Base-by-base conservation (phyloP, 2,113 vertebrate species). In the Syngnathus typhle region DNA sequence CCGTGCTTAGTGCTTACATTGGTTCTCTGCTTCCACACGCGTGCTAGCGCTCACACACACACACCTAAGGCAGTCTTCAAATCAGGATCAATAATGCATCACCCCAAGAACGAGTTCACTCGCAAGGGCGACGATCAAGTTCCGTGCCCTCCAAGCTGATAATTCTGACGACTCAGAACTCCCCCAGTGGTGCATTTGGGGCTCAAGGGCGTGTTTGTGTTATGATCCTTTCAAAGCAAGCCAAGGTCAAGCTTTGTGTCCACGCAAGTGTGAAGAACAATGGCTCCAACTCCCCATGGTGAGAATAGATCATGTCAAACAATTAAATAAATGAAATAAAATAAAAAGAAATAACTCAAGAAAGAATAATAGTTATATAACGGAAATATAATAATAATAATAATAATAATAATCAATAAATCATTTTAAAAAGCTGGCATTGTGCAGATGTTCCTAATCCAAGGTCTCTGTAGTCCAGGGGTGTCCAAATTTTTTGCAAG, bases 51-150 rank as follows among this genome's bases (percentile, higher is more conserved):
- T 32, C 27, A 32, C 27, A 3, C 27, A 32, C 27, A 32, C 27
- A 32, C 27, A 32, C 27, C 27, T 32, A 32, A 32, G 27, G 27
- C 27, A 32, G 27, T 32, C n/a, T 36, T 43, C n/a, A 27, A n/a
- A 23, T 68, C 77, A 75, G 72, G 72, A 85, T 88, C 82, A 81
- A 86, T 85, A 82, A 81, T 74, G 81, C 70, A 80, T 84, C 75
- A 13, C 65, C 60, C 82, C 77, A 83, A 77, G 77, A 72, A 55
- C 69, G 32, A 65, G 70, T 66, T 67, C 72, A 67, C 56, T 44
- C 66, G 67, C 82, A 80, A 82, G 82, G 74, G 72, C 74, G 72
- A 69, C 70, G 71, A 78, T 78, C 74, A 55, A 64, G 73, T 15
- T 21, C 41, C 41, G 1, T 16, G 58, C 78, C 71, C 75, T 74